These are phyloP conservation scores for Anastatus disparis DNA, from an alignment of 1,140 invertebrate species.

Conservation along the genomic window DNA sequence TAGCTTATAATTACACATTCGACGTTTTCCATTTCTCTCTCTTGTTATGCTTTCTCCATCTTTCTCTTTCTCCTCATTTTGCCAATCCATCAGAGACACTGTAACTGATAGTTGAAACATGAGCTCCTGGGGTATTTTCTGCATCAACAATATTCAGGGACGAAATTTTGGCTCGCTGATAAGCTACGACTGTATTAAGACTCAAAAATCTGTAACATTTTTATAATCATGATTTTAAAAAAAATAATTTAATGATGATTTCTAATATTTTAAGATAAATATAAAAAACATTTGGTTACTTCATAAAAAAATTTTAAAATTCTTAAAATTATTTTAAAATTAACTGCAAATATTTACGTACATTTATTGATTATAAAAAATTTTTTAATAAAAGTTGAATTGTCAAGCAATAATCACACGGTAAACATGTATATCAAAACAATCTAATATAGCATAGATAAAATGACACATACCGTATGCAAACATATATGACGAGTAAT, in stretches of 20 bases:
- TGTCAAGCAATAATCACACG: background rate
- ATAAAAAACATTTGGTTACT: no score
- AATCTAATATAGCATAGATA: conserved; percentile 5
- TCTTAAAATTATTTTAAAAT: no score
- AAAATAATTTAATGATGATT: background rate
- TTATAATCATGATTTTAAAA: background rate
- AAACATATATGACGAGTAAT: conserved; percentile 84
- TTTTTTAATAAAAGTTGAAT: no score
- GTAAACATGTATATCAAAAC: background rate
- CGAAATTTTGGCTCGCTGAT: conserved; percentile 88
- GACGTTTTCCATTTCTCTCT: background rate
- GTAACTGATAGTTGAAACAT: conserved; percentile 70
- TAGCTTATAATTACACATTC: conserved; percentile 5
- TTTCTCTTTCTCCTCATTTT: conserved; percentile 44
- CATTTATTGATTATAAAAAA: no score
- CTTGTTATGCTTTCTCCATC: conserved; percentile 21
- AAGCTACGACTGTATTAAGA: conserved; percentile 85
- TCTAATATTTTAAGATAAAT: no score
- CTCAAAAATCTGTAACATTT: conserved; percentile 81
- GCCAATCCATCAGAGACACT: conserved; percentile 65
- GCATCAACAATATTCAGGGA: conserved; percentile 81
- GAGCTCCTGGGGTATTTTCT: conserved; percentile 52
- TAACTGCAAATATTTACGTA: no score
- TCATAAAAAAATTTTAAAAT: no score
- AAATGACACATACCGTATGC: conserved; percentile 73